phyloP scores from a whole-genome alignment of 1,140 invertebrate species.

The Nylanderia fulva region DNA sequence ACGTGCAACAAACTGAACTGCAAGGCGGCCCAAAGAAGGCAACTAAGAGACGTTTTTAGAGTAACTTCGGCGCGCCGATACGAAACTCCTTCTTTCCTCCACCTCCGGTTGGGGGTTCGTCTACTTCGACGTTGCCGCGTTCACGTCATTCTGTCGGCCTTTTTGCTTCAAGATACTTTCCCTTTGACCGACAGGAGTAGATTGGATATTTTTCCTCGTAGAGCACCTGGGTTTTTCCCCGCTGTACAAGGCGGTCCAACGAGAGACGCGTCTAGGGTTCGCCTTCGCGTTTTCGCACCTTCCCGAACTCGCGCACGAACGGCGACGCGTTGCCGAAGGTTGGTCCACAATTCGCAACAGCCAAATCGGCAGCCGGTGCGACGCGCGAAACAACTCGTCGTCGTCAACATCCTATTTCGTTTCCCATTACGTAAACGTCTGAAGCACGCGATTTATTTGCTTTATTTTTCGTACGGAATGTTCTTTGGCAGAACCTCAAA shows the following conservation, averaged over 20 bases:
- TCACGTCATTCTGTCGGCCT: slow-evolving; percentile 61
- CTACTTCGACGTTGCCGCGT: slow-evolving; percentile 58
- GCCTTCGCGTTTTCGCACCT: slow-evolving; percentile 15
- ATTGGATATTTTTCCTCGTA: slow-evolving; percentile 72
- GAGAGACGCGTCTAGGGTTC: not conserved
- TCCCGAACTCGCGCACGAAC: not conserved
- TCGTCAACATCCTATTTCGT: slow-evolving; percentile 82
- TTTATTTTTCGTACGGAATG: slow-evolving; percentile 81
- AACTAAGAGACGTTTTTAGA: slow-evolving; percentile 54
- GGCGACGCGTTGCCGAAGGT: slow-evolving; percentile 8
- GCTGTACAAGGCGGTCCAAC: slow-evolving; percentile 20
- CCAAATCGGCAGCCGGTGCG: not conserved
- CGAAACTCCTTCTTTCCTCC: slow-evolving; percentile 25
- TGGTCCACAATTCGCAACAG: not conserved
- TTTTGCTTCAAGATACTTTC: slow-evolving; percentile 65
- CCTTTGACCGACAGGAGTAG: slow-evolving; percentile 73
- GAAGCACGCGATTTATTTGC: slow-evolving; percentile 81
- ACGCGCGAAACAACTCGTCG: slow-evolving; percentile 69
- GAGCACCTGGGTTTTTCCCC: slow-evolving; percentile 58
- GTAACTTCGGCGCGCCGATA: slow-evolving; percentile 15
- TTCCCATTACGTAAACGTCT: slow-evolving; percentile 82
- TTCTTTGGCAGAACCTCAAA: slow-evolving; percentile 82
- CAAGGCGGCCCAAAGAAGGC: slow-evolving; percentile 31
- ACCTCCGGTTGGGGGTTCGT: not conserved
- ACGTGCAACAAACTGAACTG: slow-evolving; percentile 50